Conservation (phyloP, 1,140 invertebrate species). For the Drosophila sechellia region DNA sequence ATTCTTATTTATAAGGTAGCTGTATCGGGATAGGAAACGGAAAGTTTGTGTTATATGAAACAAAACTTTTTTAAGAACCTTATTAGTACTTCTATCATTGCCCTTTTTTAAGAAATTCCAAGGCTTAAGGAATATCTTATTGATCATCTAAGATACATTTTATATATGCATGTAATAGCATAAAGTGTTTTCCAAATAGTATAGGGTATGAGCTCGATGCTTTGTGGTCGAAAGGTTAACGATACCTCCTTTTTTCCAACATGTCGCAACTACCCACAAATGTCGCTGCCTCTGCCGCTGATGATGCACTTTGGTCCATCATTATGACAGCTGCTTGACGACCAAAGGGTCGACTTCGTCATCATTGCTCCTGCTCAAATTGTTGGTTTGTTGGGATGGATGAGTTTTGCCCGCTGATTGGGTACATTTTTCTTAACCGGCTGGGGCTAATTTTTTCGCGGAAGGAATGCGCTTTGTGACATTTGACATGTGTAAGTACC, state of each 20-base stretch:
- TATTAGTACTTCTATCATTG: too few relatives aligned
- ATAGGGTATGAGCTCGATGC: too few relatives aligned
- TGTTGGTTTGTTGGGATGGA: slow-evolving; percentile 15
- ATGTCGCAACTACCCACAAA: slow-evolving; percentile 11
- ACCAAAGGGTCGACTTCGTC: slow-evolving; percentile 55
- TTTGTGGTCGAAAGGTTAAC: too few relatives aligned
- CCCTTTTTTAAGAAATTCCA: too few relatives aligned
- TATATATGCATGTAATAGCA: too few relatives aligned
- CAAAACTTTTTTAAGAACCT: too few relatives aligned
- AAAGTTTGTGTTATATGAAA: too few relatives aligned
- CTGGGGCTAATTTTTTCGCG: slow-evolving; percentile 62
- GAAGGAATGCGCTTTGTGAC: slow-evolving; percentile 74
- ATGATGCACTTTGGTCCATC: slow-evolving; percentile 78
- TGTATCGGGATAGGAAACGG: too few relatives aligned
- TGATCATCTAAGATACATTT: too few relatives aligned
- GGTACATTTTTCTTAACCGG: slow-evolving; percentile 66
- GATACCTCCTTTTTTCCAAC: background rate
- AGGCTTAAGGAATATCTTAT: too few relatives aligned
- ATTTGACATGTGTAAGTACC: slow-evolving; percentile 67
- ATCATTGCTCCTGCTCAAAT: slow-evolving; percentile 13
- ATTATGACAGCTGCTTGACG: slow-evolving; percentile 81
- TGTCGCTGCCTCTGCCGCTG: slow-evolving; percentile 28
- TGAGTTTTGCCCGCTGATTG: slow-evolving; percentile 54
- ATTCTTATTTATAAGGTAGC: too few relatives aligned
- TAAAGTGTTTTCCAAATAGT: too few relatives aligned